A percentile compares a stretch with the other conserved stretches of the same genome.
phyloP scores from a whole-genome alignment of 2,888 invertebrate species.

The Sialis lutaria region DNA sequence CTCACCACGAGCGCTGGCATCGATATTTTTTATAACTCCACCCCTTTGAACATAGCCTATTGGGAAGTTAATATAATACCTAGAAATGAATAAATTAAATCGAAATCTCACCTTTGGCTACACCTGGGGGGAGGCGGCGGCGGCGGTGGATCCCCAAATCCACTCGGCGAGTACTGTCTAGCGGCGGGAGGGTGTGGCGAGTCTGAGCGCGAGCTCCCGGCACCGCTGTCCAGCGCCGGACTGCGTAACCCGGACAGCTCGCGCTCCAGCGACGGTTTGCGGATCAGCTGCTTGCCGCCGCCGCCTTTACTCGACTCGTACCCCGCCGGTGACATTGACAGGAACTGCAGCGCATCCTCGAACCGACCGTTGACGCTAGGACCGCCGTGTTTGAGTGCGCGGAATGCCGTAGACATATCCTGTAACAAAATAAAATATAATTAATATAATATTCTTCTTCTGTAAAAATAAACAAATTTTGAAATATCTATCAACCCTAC shows the following conservation, averaged over 20 bases:
- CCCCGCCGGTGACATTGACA: constrained; percentile 43
- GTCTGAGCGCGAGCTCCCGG: constrained; percentile 77
- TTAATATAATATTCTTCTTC: too few relatives aligned
- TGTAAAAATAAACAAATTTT: too few relatives aligned
- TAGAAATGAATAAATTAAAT: too few relatives aligned
- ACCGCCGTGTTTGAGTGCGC: constrained; percentile 44
- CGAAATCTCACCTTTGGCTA: constrained; percentile 7
- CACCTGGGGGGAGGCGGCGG: constrained; percentile 62
- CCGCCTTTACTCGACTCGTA: constrained; percentile 36
- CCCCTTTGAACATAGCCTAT: too few relatives aligned
- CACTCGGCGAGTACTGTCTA: constrained; percentile 53
- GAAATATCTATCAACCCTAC: too few relatives aligned
- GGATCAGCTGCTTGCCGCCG: constrained; percentile 54
- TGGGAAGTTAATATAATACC: too few relatives aligned
- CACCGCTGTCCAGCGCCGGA: constrained; percentile 75
- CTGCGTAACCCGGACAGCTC: constrained; percentile 67
- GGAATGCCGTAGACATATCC: constrained; percentile 39
- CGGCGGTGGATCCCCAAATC: constrained; percentile 35
- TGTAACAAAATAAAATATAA: constrained; percentile 21
- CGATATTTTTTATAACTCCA: too few relatives aligned
- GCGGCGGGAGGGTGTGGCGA: constrained; percentile 62
- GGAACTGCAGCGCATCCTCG: constrained; percentile 50
- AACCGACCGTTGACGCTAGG: constrained; percentile 36
- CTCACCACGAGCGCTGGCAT: too few relatives aligned
- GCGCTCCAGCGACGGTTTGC: constrained; percentile 78